These are phyloP conservation scores for Drosophila nikananu DNA, from an alignment of 1,140 invertebrate genomes.

Conservation along the genomic window DNA sequence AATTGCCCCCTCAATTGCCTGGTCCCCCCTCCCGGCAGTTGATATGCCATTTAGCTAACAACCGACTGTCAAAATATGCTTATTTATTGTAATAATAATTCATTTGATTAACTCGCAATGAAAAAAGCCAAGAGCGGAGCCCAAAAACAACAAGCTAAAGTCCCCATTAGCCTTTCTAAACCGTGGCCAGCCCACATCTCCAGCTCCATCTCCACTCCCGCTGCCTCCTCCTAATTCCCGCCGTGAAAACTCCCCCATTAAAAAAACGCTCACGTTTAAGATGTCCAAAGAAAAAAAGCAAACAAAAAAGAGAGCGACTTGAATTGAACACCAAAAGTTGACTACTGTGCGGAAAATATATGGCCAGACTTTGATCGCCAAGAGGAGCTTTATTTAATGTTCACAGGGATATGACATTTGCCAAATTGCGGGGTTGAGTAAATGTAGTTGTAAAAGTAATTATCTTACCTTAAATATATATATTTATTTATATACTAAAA, in stretches of 20 bases:
- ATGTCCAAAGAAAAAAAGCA: conserved; percentile 59
- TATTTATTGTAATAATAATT: conserved; percentile 81
- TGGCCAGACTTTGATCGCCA: conserved; percentile 9
- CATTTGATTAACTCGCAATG: conserved; percentile 74
- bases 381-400: conserved; percentile 2
- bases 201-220: background rate
- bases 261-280: conserved; percentile 76
- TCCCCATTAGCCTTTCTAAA: conserved; percentile 83
- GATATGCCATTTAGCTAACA: conserved; percentile 59
- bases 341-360: conserved; percentile 35
- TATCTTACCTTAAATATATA: too few species aligned
- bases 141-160: conserved; percentile 65
- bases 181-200: conserved; percentile 49
- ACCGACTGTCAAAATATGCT: conserved; percentile 54
- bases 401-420: conserved; percentile 3
- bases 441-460: background rate
- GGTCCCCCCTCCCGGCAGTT: conserved; percentile 18
- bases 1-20: conserved; percentile 52
- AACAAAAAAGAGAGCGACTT: conserved; percentile 39
- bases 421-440: background rate
- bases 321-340: conserved; percentile 21
- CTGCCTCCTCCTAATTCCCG: background rate
- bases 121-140: conserved; percentile 29
- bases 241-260: conserved; percentile 12
- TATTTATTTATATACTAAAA: too few species aligned